These are phyloP conservation scores for Pelagia noctiluca DNA, from an alignment of 30 jellyfish, hydroid and myxozoan genomes.

Conservation along the genomic window DNA sequence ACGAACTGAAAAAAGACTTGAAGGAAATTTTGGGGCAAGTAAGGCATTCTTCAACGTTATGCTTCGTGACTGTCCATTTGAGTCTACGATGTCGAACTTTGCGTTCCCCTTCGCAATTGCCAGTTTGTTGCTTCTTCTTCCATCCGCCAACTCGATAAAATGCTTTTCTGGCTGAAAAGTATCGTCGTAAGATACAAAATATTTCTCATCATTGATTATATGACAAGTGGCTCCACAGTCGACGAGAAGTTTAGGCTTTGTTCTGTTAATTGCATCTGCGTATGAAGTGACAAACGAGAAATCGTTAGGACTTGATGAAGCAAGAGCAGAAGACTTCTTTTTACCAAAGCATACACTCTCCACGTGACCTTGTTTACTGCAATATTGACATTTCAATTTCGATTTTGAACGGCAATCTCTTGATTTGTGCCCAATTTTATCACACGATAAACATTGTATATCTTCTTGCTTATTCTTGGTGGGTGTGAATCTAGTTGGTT, in stretches of 20 bases:
- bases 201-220: not conserved
- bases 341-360: slow-evolving; percentile 54
- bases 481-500: slow-evolving; percentile 9
- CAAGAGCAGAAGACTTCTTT: slow-evolving; percentile 12
- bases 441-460: slow-evolving; percentile 56
- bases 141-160: slow-evolving; percentile 31
- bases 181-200: slow-evolving; percentile 5
- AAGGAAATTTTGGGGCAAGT: slow-evolving; percentile 48
- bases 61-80: slow-evolving; percentile 22
- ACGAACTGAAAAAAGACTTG: slow-evolving; percentile 53
- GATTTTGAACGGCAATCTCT: slow-evolving; percentile 27
- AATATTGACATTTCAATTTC: slow-evolving; percentile 49
- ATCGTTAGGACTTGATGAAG: slow-evolving; percentile 12
- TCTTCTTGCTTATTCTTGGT: slow-evolving; percentile 19
- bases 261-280: slow-evolving; percentile 32
- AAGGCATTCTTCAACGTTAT: slow-evolving; percentile 54
- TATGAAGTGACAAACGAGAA: slow-evolving; percentile 18
- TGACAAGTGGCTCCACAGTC: slow-evolving; percentile 64
- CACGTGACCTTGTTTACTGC: slow-evolving; percentile 41
- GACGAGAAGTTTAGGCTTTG: slow-evolving; percentile 16
- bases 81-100: slow-evolving; percentile 37
- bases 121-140: slow-evolving; percentile 53
- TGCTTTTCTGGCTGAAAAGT: slow-evolving; percentile 7
- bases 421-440: slow-evolving; percentile 55
- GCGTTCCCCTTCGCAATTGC: slow-evolving; percentile 68